Evolutionary conservation across 30 jellyfish, hydroid and myxozoan species (phyloP), one percentile per base, ranked within the genome.

Genomic region (Aurelia aurita complex sp. Pacific): DNA sequence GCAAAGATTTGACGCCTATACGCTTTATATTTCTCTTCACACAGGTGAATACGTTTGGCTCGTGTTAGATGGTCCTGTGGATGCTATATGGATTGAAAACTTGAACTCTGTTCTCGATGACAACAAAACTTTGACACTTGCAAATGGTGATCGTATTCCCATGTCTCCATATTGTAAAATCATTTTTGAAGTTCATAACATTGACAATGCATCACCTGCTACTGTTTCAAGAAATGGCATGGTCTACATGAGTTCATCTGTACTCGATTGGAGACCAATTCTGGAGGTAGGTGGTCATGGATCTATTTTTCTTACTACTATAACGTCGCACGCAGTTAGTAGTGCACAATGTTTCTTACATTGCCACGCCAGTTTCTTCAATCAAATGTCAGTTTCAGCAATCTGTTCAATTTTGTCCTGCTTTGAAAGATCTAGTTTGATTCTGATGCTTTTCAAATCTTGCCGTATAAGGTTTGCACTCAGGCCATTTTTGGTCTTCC

Each of bases 211-310:
- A 23, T 92, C 98, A 1, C 98, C 98, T 36, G 98, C 98, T 2
- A 92, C 98, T 60, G 98, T 92, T 12, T 92, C 98, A 15, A 74
- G 98, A 69, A 92, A 88, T 43, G 98, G 98, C 3, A 92, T 92
- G 98, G 98, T 92, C 62, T 92, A 86, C 83, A 92, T 92, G 98
- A 92, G 98, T 68, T 92, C 98, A 5, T 92, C 98, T 46, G 95
- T 92, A 8, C 96, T 92, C 35, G 91, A 92, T 19, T 92, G 98
- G 98, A 88, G 81, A 35, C 98, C 98, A 1, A 80, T 87, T 18
- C 74, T 92, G 7, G 88, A 92, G 98, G 98, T 92, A 46, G 53
- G 74, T 40, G 42, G 40, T 6, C 42, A 16, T 5, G 10, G 13
- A 35, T 5, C 19, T 18, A 19, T 40, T 42, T 43, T 73, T 50